Base-by-base conservation (phyloP, 1,140 invertebrate species). In the Cataglyphis hispanica region DNA sequence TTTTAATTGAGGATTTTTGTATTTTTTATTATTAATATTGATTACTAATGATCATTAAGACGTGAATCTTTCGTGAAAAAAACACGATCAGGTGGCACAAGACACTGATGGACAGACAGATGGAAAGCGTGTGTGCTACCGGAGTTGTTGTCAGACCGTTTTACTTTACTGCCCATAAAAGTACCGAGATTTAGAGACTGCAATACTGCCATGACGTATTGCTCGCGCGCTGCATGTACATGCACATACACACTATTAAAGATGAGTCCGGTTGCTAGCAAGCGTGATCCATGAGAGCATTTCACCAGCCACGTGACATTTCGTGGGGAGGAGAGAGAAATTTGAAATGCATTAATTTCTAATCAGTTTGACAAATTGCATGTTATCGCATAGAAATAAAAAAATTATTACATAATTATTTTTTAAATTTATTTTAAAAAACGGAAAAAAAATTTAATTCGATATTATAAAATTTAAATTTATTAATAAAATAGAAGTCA, bases 131-230 rank as follows among this genome's bases (percentile, higher is more conserved):
- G 89, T 88, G 63, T 88, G 88, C 88, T 85, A 87, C 78, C 85
- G 84, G 78, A 88, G 89, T 92, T 93, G 92, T 93, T 93, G 92
- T 93, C 92, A 92, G 93, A 94, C 91, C 94, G 93, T 94, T 95
- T 95, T 95, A 94, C 94, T 95, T 95, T 94, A 95, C 93, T 94
- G 93, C 92, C 93, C 92, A 94, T 95, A 95, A 95, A 95, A 94
- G 93, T 94, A 94, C 94, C 91, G 92, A 95, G 94, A 94, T 95
- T 94, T 94, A 95, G 93, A 95, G 93, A 95, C 93, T 94, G 93
- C 92, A 94, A 93, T 94, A 93, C 92, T 92, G 91, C 90, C 92
- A 91, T 94, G 92, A 93, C 93, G 92, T 94, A 94, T 94, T 90
- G 91, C 87, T 88, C 90, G 74, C 90, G 76, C 86, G 78, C 88